Base-by-base conservation (phyloP, 2,888 invertebrate genomes). In the Drosophila paranaensis region DNA sequence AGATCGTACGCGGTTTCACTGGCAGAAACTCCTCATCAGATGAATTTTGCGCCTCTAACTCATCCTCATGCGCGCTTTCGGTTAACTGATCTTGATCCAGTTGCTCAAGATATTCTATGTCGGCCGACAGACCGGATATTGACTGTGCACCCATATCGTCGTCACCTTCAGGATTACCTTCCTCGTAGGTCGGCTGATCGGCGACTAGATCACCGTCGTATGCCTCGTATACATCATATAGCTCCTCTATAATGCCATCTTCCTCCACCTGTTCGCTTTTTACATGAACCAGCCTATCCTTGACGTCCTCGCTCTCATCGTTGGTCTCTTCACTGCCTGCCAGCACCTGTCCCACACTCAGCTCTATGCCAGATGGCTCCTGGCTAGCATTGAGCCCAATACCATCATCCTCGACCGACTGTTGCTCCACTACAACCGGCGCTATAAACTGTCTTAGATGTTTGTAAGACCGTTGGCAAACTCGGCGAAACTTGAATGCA, bases 361-460 rank as follows among this genome's bases (percentile, higher is more conserved):
- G 30, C 6, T 79, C 80, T 37, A 55, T 14, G 6, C 27, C 27
- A 10, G 33, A 25, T 16, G 40, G 37, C 16, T 64, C 76, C 25
- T 61, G 64, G 51, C 27, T 42, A 3, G 27, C 11, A 9, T 53
- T 60, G 6, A 80, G 60, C 0, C 63, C 60, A 20, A 16, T 60
- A 6, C 20, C 62, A 27, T 76, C 74, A 0, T 83, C 80, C 0
- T 71, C 79, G 6, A 30, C 35, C 8, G 50, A 16, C 2, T 67
- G 43, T 10, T 81, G 73, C 40, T 91, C 89, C 13, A 90, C 90
- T 33, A 86, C 91, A 5, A 91, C 90, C 5, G 92, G 91, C 1
- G 90, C 91, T 61, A 91, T 91, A 57, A 91, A 91, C 66, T 90
- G 87, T 11, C 91, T 81, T n/a, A 91, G 70, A 56, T 91, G 92